phyloP scores from a whole-genome alignment of 2,888 invertebrate species.

The Gymnocheta viridis region DNA sequence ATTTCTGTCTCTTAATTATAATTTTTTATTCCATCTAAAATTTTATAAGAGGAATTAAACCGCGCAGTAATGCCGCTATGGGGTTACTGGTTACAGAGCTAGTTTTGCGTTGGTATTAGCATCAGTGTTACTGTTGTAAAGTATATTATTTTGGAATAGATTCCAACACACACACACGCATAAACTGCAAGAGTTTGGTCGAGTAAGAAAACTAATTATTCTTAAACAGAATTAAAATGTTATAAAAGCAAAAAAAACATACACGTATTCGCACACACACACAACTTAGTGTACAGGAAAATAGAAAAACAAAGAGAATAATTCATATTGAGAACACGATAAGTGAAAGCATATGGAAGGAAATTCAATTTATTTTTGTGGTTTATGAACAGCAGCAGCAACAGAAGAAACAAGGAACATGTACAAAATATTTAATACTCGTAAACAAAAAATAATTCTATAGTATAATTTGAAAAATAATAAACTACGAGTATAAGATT shows the following conservation, averaged over 20 bases:
- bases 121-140: neutral
- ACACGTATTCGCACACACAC: neutral
- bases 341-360: slow-evolving; percentile 67
- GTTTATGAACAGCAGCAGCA: slow-evolving; percentile 40
- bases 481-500: neutral
- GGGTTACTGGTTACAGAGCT: too few relatives aligned
- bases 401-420: neutral
- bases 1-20: neutral
- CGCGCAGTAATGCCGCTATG: neutral
- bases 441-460: neutral
- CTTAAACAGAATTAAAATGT: slow-evolving; percentile 67
- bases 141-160: neutral
- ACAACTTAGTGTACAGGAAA: neutral
- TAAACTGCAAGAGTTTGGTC: neutral
- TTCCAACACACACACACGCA: neutral
- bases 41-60: slow-evolving; percentile 54
- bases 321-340: slow-evolving; percentile 58
- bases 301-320: neutral
- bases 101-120: neutral
- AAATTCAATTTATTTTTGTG: slow-evolving; percentile 64
- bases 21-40: slow-evolving; percentile 30
- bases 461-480: neutral
- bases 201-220: slow-evolving; percentile 66
- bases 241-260: slow-evolving; percentile 33
- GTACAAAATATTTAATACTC: slow-evolving; percentile 1